Percentiles rank a stretch among this genome's conserved stretches.
Conservation (phyloP, 2,888 invertebrate genomes). For the Alloscopus bannaensis region DNA sequence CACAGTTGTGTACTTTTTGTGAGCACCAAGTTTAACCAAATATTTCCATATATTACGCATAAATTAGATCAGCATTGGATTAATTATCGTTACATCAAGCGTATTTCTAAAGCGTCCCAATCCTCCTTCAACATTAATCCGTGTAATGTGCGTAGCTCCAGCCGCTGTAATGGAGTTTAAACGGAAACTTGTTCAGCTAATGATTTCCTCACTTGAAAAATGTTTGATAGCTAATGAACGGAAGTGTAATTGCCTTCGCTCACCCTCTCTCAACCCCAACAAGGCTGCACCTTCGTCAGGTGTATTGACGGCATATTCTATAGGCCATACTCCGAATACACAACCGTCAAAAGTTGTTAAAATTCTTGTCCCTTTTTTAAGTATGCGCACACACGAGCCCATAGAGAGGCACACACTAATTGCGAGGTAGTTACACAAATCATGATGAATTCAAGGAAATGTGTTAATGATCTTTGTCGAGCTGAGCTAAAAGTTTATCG, state of each 20-base stretch:
- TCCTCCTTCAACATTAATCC: no score
- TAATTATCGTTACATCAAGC: no score
- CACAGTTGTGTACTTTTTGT: no score
- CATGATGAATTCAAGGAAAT: not conserved
- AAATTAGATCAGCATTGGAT: no score
- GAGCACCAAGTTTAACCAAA: no score
- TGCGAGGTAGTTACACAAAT: not conserved
- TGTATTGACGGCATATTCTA: no score
- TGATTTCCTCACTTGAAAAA: slow-evolving; percentile 48
- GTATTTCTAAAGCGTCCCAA: no score
- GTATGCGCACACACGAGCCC: not conserved
- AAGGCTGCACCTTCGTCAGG: not conserved
- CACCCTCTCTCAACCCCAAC: slow-evolving; percentile 8
- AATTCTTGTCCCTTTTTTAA: not conserved
- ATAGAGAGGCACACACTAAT: not conserved
- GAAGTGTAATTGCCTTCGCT: slow-evolving; percentile 33
- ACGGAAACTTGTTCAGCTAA: slow-evolving; percentile 49
- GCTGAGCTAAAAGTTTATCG: no score
- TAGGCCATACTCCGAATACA: not conserved
- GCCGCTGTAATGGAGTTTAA: no score
- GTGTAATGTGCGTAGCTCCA: no score
- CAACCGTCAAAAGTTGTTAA: not conserved
- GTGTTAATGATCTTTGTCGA: slow-evolving; percentile 2
- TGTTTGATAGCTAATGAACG: slow-evolving; percentile 31
- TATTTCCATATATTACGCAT: no score